These are phyloP conservation scores for Cheilosia grossa DNA, from an alignment of 2,888 invertebrate genomes.

Conservation along the genomic window DNA sequence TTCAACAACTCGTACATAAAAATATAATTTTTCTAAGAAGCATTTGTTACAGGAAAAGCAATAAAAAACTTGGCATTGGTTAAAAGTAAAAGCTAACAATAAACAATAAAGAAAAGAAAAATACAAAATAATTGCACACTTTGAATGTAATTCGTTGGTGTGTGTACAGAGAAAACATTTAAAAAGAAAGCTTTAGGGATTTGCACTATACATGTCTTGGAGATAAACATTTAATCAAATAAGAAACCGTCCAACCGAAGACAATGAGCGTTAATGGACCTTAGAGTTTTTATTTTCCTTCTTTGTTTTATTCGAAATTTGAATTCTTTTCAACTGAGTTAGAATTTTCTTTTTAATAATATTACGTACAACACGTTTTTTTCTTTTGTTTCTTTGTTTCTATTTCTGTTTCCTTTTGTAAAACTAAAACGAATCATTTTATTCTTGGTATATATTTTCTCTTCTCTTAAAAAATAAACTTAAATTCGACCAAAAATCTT, in stretches of 20 bases:
- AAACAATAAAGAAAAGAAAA: slow-evolving; percentile 15
- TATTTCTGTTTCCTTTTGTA: slow-evolving; percentile 20
- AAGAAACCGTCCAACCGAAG: slow-evolving; percentile 27
- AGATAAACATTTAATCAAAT: slow-evolving; percentile 4
- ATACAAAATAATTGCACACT: slow-evolving; percentile 15
- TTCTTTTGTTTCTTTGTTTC: too few relatives aligned
- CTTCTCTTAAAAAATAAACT: slow-evolving; percentile 50
- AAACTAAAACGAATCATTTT: slow-evolving; percentile 31
- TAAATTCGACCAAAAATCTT: slow-evolving; percentile 53
- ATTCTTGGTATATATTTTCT: slow-evolving; percentile 47
- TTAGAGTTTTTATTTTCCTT: slow-evolving; percentile 33
- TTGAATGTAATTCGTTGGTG: slow-evolving; percentile 15
- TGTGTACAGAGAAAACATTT: slow-evolving; percentile 37
- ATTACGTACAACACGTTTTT: slow-evolving; percentile 43
- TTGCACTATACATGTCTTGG: slow-evolving; percentile 47
- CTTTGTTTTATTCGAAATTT: slow-evolving; percentile 31
- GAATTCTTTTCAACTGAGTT: slow-evolving; percentile 34
- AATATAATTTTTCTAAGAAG: slow-evolving; percentile 27
- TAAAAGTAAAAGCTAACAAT: slow-evolving; percentile 33
- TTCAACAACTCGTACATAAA: slow-evolving; percentile 27
- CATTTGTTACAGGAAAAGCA: slow-evolving; percentile 43
- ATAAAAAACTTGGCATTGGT: slow-evolving; percentile 67
- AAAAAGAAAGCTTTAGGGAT: slow-evolving; percentile 31
- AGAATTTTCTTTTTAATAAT: slow-evolving; percentile 28
- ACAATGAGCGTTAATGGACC: slow-evolving; percentile 62